phyloP scores from a whole-genome alignment of 2,113 vertebrate genomes.

The Chaetorhynchus papuensis region DNA sequence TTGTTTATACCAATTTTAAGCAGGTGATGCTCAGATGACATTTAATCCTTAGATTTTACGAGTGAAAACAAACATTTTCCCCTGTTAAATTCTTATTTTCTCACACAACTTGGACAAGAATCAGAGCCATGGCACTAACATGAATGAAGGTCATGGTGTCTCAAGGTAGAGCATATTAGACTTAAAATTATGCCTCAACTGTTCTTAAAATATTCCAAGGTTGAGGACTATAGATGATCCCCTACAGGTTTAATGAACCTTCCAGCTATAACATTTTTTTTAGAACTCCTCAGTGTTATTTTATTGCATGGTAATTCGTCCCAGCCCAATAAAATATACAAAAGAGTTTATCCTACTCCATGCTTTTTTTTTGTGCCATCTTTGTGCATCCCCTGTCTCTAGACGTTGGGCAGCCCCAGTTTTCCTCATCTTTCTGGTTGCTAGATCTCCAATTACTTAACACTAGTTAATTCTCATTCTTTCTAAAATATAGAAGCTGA shows the following conservation, averaged over 20 bases:
- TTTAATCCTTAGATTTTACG: not conserved
- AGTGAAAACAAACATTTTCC: not conserved
- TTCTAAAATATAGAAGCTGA: not conserved
- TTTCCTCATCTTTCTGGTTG: not conserved
- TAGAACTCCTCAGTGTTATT: not conserved
- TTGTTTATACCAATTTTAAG: not conserved
- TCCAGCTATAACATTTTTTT: not conserved
- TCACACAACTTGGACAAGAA: not conserved
- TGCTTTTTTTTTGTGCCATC: rapidly evolving
- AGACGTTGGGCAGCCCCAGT: not conserved
- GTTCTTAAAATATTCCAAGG: not conserved
- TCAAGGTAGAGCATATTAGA: not conserved
- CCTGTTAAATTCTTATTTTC: not conserved
- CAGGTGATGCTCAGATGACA: not conserved
- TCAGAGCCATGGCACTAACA: not conserved
- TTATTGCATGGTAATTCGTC: not conserved
- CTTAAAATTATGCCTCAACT: not conserved
- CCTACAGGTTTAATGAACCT: not conserved
- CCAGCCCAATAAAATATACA: not conserved
- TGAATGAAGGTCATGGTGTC: not conserved
- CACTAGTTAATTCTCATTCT: not conserved
- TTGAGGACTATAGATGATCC: not conserved
- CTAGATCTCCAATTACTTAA: not conserved
- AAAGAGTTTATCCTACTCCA: not conserved
- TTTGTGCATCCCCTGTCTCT: not conserved